Base-by-base conservation (phyloP, 1,140 invertebrate species). In the Ditylenchus dipsaci region DNA sequence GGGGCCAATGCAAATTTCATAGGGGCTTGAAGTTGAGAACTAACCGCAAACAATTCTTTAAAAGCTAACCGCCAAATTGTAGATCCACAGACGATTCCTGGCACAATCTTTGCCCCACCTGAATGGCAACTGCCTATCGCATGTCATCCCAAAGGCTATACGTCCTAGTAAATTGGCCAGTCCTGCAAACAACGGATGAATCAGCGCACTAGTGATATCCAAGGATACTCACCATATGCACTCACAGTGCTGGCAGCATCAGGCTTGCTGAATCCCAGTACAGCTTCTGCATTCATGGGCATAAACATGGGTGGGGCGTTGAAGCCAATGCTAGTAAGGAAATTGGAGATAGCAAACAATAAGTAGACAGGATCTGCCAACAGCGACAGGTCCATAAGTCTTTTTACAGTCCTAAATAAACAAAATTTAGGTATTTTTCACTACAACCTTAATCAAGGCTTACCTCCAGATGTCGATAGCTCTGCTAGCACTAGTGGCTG, bases 251-350 rank as follows among this genome's bases (percentile, higher is more conserved):
- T 91, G 1, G 93, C 90, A 0, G 93, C 93, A 69, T 88, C 85
- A 1, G 87, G 87, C 29, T 85, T 83, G 9, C 89, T 88, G 42
- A 95, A 78, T 5, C 81, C 83, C 27, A 84, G 72, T 30, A 73
- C 76, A 30, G 75, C 68, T 26, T 77, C 67, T 8, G 84, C 85
- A 65, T 84, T 79, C 71, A 86, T 84, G 19, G 84, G 83, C 65
- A 74, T 90, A 91, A 72, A 95, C 87, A 85, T 94, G 91, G 64
- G 77, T 29, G 94, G 94, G 77, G 95, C 89, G 84, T 95, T 93
- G 86, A 95, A 97, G 33, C 94, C 94, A 74, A 97, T 90, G 29
- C 29, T 93, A 8, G 93, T 97, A 78, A 92, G 89, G 82, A 97
- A 94, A 84, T 97, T 97, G 27, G 92, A 95, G 33, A 92, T 66